Evolutionary conservation across 2,888 invertebrate genomes (phyloP), one percentile per base, ranked within the genome.

Genomic region (Arge pagana): DNA sequence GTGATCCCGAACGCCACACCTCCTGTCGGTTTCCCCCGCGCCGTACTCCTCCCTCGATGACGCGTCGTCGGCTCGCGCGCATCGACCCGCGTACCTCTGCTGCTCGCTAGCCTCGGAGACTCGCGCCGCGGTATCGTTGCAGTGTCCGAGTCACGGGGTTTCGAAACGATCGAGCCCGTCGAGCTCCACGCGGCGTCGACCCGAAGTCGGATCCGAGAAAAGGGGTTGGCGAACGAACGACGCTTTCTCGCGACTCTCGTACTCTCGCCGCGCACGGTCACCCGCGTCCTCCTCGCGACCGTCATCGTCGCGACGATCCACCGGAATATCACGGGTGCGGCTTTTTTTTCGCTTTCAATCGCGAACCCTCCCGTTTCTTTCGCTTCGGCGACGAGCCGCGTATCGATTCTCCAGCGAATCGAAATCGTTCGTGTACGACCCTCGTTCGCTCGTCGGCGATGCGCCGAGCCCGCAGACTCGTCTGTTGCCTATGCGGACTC

Each of bases 381-480:
- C n/a, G n/a, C n/a, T n/a, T n/a, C n/a, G n/a, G n/a, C n/a, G n/a
- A n/a, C n/a, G n/a, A n/a, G n/a, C n/a, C n/a, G n/a, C n/a, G n/a
- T n/a, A n/a, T n/a, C n/a, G n/a, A n/a, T n/a, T n/a, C n/a, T n/a
- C n/a, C n/a, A n/a, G n/a, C n/a, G n/a, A n/a, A n/a, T n/a, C n/a
- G n/a, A n/a, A n/a, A n/a, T n/a, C n/a, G n/a, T n/a, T 8, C n/a
- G 31, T 19, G 18, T 36, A 15, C 31, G 13, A 5, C 31, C 5
- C 33, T 18, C 6, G 21, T 26, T 10, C 5, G 24, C 24, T 11
- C 24, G 11, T 19, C 13, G n/a, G n/a, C n/a, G n/a, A 33, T 45
- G 45, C 45, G 45, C 21, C 45, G 30, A 21, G 31, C 33, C 13
- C 45, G 45, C n/a, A 31, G 45, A 23, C 10, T 35, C 10, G 28